Evolutionary conservation across 2,113 vertebrate genomes (phyloP).

Genomic region (Platysteira castanea): DNA sequence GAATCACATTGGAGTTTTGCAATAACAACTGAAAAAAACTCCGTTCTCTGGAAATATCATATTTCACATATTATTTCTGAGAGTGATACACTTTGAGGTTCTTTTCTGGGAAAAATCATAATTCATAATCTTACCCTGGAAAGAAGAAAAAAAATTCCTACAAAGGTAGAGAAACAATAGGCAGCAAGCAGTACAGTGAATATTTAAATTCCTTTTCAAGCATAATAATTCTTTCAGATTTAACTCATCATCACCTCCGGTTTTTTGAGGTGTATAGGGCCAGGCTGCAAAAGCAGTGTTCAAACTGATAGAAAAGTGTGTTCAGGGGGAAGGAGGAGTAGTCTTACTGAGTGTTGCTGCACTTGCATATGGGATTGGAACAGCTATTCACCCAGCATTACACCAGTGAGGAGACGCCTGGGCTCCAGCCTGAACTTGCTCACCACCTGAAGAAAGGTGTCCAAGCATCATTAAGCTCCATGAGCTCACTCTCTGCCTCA

Average conservation of each 20-base stretch:
- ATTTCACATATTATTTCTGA: background rate
- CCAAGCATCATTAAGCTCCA: background rate
- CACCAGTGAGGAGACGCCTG: background rate
- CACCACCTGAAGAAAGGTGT: background rate
- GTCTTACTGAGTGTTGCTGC: background rate
- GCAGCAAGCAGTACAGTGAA: fast-evolving
- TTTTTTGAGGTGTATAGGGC: background rate
- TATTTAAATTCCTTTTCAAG: background rate
- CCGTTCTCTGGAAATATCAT: background rate
- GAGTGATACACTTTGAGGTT: background rate
- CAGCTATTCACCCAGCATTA: background rate
- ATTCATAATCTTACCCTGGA: background rate
- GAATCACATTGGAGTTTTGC: background rate
- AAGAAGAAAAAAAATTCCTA: background rate
- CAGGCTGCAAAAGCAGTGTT: background rate
- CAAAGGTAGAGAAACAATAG: background rate
- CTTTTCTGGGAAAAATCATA: background rate
- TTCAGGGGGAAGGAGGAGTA: background rate
- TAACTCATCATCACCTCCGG: background rate
- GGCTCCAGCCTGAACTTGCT: background rate
- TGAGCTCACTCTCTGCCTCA: background rate
- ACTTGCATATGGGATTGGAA: background rate
- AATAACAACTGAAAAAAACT: background rate
- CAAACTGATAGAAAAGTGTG: background rate
- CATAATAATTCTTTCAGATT: background rate